phyloP scores from a whole-genome alignment of 2,113 vertebrate genomes.

The Pitta sordida region DNA sequence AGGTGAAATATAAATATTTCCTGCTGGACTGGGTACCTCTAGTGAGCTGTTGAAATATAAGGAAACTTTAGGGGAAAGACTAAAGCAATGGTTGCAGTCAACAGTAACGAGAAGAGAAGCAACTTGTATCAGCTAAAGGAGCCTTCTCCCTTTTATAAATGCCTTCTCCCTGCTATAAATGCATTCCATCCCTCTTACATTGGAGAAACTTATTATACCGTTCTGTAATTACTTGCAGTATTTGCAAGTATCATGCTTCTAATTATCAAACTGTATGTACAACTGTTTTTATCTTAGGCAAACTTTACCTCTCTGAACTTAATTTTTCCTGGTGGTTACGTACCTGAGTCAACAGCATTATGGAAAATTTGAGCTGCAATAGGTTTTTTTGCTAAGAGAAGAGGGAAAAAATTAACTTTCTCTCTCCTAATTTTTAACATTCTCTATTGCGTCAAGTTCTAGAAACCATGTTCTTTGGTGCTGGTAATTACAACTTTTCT shows the following conservation, averaged over 20 bases:
- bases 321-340: background rate
- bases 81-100: background rate
- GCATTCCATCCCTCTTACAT: background rate
- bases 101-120: background rate
- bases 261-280: background rate
- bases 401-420: background rate
- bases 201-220: background rate
- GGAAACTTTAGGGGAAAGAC: background rate
- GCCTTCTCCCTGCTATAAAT: background rate
- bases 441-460: background rate
- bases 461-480: background rate
- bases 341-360: background rate
- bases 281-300: background rate
- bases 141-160: background rate
- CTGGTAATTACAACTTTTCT: background rate
- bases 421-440: background rate
- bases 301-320: background rate
- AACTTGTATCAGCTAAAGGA: background rate
- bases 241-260: background rate
- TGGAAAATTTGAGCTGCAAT: background rate
- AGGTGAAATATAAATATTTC: background rate
- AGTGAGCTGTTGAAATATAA: background rate
- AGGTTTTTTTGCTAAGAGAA: background rate
- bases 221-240: background rate
- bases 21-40: background rate